Evolutionary conservation across 1,140 invertebrate species (phyloP), one percentile per base, ranked within the genome.

Genomic region (Philotrypesis tridentata): DNA sequence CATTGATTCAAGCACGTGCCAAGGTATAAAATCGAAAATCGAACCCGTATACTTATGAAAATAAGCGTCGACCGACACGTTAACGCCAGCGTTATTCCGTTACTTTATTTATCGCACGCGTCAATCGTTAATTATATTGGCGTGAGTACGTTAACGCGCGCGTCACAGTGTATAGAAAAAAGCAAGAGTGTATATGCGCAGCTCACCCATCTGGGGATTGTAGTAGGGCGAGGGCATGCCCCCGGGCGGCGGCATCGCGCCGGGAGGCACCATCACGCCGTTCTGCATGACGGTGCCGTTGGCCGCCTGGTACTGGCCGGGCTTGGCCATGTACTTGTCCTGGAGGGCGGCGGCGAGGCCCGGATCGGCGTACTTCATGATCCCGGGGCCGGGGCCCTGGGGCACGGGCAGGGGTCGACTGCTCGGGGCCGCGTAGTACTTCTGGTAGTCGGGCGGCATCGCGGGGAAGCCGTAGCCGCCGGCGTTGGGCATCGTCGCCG

Each of bases 271-370:
- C 71, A 87, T 82, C 21, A 85, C 31, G 21, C 83, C 84, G 73
- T 86, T 89, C 14, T 86, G 83, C 63, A 90, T 73, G 65, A 89
- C 86, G 1, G 29, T 73, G 33, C 75, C 87, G 60, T 86, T 86
- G 12, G 73, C 0, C 4, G 65, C 5, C 37, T 89, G 91, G 82
- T 91, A 92, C 21, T 88, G 87, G 11, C 80, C 55, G 72, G 88
- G 90, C 63, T 91, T 91, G 0, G 82, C 55, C 31, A 87, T 83
- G 27, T 89, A 91, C 25, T 89, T 90, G 55, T 89, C 88, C 40
- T 89, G 89, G 21, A 85, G 70, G 7, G 86, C 85, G 12, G 86
- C 86, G 0, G 55, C 82, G 82, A 63, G 87, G 85, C 21, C 89
- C 0, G 73, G 73, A 27, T 82, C 89, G 4, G 83, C 85, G 84